Percentiles rank a stretch among this genome's conserved stretches.
Evolutionary conservation across 2,113 vertebrate genomes (phyloP).

Genomic region (Arvicanthis niloticus): DNA sequence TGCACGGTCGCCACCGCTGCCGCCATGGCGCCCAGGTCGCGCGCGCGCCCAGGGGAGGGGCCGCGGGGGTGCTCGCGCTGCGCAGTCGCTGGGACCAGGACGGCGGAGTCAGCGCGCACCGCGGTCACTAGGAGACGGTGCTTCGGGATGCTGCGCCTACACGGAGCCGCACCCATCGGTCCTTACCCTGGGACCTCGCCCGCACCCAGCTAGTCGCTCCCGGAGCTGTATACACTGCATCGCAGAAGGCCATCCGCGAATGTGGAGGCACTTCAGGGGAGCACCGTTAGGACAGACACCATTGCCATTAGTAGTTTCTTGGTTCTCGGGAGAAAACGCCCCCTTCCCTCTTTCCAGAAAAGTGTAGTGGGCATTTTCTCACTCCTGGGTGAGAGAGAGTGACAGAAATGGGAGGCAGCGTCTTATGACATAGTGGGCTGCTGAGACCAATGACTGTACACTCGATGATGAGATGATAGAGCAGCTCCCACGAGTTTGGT

Average conservation of each 20-base stretch:
- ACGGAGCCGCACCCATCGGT: fast-evolving
- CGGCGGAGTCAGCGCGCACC: neutral
- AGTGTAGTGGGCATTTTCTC: neutral
- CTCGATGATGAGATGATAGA: neutral
- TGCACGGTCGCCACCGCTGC: conserved; percentile 66
- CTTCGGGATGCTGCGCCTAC: neutral
- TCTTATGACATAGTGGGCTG: conserved; percentile 51
- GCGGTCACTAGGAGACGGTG: neutral
- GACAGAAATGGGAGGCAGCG: neutral
- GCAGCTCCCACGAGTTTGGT: neutral
- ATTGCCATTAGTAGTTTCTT: neutral
- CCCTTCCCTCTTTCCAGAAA: neutral
- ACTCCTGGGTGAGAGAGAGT: neutral
- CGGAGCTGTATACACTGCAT: neutral
- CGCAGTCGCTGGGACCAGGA: conserved; percentile 39
- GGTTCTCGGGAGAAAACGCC: neutral
- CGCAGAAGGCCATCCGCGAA: neutral
- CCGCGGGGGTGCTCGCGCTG: conserved; percentile 41
- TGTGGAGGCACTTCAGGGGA: neutral
- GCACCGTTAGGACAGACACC: neutral
- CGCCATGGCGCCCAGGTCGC: conserved; percentile 71
- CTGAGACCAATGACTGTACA: neutral
- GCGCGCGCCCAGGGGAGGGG: conserved; percentile 64
- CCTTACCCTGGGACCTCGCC: neutral
- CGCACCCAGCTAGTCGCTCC: neutral